These are phyloP conservation scores for Meriones psammophilus DNA, from an alignment of 2,797 vertebrate species.

Conservation along the genomic window DNA sequence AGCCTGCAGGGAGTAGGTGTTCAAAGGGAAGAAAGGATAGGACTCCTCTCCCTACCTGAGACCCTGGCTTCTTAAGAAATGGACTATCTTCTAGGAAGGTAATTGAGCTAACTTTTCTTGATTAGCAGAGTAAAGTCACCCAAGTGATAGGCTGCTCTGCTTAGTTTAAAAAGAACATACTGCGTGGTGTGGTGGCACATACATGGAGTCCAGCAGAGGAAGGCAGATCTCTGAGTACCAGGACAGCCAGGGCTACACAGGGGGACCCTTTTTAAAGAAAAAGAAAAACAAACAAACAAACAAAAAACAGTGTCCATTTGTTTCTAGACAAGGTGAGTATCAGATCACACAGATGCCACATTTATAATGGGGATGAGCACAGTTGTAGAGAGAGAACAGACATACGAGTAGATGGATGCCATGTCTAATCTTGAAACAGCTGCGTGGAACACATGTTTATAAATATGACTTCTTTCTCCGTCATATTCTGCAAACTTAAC, in stretches of 20 bases:
- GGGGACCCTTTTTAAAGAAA: not conserved
- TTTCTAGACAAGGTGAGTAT: slow-evolving; percentile 72
- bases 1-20: not conserved
- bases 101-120: slow-evolving; percentile 66
- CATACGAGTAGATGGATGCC: slow-evolving; percentile 59
- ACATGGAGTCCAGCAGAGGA: not conserved
- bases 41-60: not conserved
- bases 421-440: slow-evolving; percentile 71
- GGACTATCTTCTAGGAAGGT: slow-evolving; percentile 50
- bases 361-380: slow-evolving; percentile 73
- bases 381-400: slow-evolving; percentile 37
- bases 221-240: not conserved
- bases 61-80: slow-evolving; percentile 29
- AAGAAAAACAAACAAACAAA: too few relatives aligned
- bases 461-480: slow-evolving; percentile 77
- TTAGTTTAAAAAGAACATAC: slow-evolving; percentile 20
- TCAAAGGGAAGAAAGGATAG: not conserved
- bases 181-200: not conserved
- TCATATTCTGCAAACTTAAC: slow-evolving; percentile 65
- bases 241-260: not conserved
- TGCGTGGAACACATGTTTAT: slow-evolving; percentile 79
- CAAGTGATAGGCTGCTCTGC: not conserved
- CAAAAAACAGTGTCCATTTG: not conserved
- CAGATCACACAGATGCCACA: slow-evolving; percentile 34
- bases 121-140: slow-evolving; percentile 71